phyloP scores from a whole-genome alignment of 2,888 invertebrate species.

The Anthoptus insignis region DNA sequence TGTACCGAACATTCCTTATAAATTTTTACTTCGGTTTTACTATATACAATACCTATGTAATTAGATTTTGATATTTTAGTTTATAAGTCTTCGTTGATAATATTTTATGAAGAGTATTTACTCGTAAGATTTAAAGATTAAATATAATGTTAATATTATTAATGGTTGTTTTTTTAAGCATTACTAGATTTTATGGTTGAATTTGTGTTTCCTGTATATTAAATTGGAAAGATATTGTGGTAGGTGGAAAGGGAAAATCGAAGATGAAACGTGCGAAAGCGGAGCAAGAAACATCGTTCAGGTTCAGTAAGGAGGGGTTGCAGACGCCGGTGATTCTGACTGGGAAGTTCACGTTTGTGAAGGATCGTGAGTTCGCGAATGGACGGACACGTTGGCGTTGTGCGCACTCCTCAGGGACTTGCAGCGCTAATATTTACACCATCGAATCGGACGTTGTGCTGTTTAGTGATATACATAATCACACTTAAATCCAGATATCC shows the following conservation, averaged over 20 bases:
- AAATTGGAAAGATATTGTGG: slow-evolving; percentile 31
- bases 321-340: slow-evolving; percentile 62
- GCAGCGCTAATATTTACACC: slow-evolving; percentile 67
- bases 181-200: slow-evolving; percentile 25
- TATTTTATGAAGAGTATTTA: slow-evolving; percentile 81
- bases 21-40: slow-evolving; percentile 68
- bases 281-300: slow-evolving; percentile 54
- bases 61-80: slow-evolving; percentile 67
- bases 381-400: slow-evolving; percentile 68
- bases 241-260: slow-evolving; percentile 27
- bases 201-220: background rate
- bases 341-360: slow-evolving; percentile 63
- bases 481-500: slow-evolving; percentile 51
- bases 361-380: slow-evolving; percentile 62
- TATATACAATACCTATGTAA: slow-evolving; percentile 57
- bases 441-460: slow-evolving; percentile 65
- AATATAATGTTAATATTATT: slow-evolving; percentile 67
- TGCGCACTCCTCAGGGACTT: slow-evolving; percentile 57
- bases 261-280: slow-evolving; percentile 40
- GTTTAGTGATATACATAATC: slow-evolving; percentile 66
- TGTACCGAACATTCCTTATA: slow-evolving; percentile 82
- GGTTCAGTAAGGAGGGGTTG: slow-evolving; percentile 58
- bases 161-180: slow-evolving; percentile 41
- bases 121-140: slow-evolving; percentile 71
- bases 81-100: slow-evolving; percentile 74